Conservation (phyloP, 1,140 invertebrate genomes). For the Homarus americanus region DNA sequence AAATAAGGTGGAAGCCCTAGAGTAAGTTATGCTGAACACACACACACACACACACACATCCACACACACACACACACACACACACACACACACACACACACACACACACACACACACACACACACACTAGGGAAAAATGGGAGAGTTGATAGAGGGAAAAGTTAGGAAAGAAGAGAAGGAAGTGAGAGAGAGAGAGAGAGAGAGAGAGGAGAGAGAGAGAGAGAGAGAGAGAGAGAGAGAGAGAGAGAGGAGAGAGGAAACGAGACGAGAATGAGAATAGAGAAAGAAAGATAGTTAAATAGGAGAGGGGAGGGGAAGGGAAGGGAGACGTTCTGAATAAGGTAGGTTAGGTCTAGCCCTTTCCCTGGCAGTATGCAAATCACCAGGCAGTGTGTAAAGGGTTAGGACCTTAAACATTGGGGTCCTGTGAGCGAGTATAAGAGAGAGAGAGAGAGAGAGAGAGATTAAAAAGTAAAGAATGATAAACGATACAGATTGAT, state of each 20-base stretch:
- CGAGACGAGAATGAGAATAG: neutral
- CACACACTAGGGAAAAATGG: neutral
- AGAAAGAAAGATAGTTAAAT: too few species aligned
- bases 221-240: neutral
- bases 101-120: neutral
- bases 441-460: neutral
- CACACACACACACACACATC: conserved; percentile 10
- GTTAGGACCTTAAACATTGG: neutral
- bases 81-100: conserved; percentile 3
- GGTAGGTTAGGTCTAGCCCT: neutral
- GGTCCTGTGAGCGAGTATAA: too few species aligned
- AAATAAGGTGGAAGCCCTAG: too few species aligned
- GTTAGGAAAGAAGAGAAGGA: too few species aligned
- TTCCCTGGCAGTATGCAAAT: neutral
- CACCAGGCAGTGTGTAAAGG: neutral
- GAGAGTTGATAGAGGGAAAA: too few species aligned
- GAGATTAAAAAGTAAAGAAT: neutral
- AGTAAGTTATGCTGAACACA: too few species aligned
- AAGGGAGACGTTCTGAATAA: neutral
- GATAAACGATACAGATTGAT: conserved; percentile 17
- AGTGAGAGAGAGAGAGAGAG: too few species aligned
- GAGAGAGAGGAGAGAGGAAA: neutral
- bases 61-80: conserved; percentile 2
- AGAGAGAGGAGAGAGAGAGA: too few species aligned
- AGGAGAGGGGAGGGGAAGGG: too few species aligned